Evolutionary conservation across 2,797 vertebrate genomes (phyloP).

Genomic region (Semaprochilodus insignis): DNA sequence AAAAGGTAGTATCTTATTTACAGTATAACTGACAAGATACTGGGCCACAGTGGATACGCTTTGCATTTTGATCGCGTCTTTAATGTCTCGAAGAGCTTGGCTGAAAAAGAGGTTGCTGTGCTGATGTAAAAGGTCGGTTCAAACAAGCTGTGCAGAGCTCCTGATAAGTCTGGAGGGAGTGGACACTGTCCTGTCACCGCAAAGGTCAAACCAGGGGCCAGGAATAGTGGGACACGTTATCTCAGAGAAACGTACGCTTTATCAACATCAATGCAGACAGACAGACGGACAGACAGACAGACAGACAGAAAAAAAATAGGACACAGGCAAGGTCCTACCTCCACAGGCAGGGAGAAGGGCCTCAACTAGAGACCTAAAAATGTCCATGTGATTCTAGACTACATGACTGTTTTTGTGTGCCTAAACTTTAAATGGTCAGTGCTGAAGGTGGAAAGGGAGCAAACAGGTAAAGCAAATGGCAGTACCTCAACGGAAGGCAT

Average conservation of each 20-base stretch:
- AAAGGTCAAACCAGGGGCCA: slow-evolving; percentile 10
- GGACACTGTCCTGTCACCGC: background rate
- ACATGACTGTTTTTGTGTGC: background rate
- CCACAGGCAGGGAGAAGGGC: background rate
- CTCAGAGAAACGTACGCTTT: slow-evolving; percentile 31
- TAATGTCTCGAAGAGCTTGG: background rate
- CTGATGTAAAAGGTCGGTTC: slow-evolving; percentile 21
- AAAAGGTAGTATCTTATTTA: background rate
- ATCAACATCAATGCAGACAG: slow-evolving; percentile 11
- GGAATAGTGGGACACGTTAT: slow-evolving; percentile 13
- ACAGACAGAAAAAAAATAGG: background rate
- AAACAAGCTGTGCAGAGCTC: slow-evolving; percentile 11
- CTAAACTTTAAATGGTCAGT: background rate
- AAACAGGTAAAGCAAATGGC: slow-evolving; percentile 24
- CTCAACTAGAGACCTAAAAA: slow-evolving; percentile 12
- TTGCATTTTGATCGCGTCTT: background rate
- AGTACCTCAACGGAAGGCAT: slow-evolving; percentile 23
- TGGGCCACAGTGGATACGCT: background rate
- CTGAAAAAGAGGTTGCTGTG: background rate
- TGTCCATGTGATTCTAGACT: background rate
- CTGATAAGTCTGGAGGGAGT: slow-evolving; percentile 9
- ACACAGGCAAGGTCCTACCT: background rate
- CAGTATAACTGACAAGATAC: background rate
- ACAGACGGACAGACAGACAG: slow-evolving; percentile 24
- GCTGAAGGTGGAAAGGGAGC: slow-evolving; percentile 1